Base-by-base conservation (phyloP, 1,140 invertebrate genomes). In the Drosophila rhopaloa region DNA sequence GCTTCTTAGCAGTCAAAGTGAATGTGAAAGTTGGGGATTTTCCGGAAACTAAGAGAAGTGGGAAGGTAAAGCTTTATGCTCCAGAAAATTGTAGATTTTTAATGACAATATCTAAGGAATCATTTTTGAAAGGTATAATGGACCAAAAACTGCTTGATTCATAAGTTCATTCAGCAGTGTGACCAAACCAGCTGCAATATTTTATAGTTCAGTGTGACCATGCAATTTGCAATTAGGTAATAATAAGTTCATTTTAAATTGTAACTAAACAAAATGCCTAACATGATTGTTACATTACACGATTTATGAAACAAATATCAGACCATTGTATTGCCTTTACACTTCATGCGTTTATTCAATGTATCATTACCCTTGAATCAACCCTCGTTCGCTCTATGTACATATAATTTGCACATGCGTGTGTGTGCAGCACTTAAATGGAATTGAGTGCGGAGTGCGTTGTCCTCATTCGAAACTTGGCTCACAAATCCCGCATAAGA, bases 381-480 rank as follows among this genome's bases (percentile, higher is more conserved):
- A 24, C 76, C 66, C 76, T 73, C 75, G 47, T 14, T 46, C 11
- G 13, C n/a, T 29, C 24, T n/a, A 37, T 35, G 55, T 32, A 37
- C 19, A 32, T 7, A 48, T 47, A 41, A 38, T 27, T 41, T 29
- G 35, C 10, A 11, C n/a, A 16, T 62, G 65, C 46, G 24, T 29
- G 38, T 65, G 47, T 70, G 51, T 78, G 51, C 8, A 82, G 76
- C 83, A 86, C 83, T 86, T 86, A 82, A 88, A 76, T 73, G 57
- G 71, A 76, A 86, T 82, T 88, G 83, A 76, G 83, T 77, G 79
- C 68, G 51, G 58, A 79, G 79, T 73, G 72, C 79, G 79, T 73
- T 88, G 83, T 88, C 83, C 83, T 74, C 76, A 88, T 83, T 80
- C 67, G 67, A 74, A 65, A 54, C 83, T 74, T 76, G 59, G 76